Conservation (phyloP, 37 sponge, comb jelly and placozoan genomes). For the Cladorhizidae sp. region DNA sequence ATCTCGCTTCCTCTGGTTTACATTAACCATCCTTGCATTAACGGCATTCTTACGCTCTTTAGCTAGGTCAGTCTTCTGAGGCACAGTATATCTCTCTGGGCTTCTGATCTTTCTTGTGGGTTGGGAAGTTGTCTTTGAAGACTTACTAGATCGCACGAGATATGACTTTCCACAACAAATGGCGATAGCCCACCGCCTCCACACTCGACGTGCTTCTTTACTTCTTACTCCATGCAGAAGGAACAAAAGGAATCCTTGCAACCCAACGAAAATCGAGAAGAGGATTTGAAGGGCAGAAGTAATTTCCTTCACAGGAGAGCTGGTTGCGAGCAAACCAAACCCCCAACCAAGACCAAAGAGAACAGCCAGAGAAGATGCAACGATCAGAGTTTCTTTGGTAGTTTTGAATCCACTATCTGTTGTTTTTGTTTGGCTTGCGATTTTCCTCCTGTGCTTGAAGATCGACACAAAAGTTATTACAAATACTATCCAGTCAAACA, state of each 20-base stretch:
- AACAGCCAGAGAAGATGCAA: slow-evolving; percentile 49
- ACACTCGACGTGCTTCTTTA: slow-evolving; percentile 23
- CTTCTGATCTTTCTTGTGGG: too few species aligned
- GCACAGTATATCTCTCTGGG: too few species aligned
- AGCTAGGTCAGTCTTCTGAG: too few species aligned
- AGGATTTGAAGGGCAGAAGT: slow-evolving; percentile 22
- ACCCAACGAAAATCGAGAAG: slow-evolving; percentile 53
- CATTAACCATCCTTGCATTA: too few species aligned
- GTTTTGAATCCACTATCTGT: too few species aligned
- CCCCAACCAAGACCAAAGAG: slow-evolving; percentile 74
- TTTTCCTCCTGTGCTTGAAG: background rate
- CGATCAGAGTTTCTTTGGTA: slow-evolving; percentile 12
- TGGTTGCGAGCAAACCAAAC: slow-evolving; percentile 56
- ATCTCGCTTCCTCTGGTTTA: too few species aligned
- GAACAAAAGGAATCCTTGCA: slow-evolving; percentile 47
- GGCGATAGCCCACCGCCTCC: slow-evolving; percentile 1
- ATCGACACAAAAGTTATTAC: slow-evolving; percentile 36
- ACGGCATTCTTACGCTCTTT: too few species aligned
- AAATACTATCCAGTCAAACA: slow-evolving; percentile 70
- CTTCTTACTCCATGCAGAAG: slow-evolving; percentile 27
- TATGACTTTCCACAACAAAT: too few species aligned
- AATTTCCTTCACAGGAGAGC: slow-evolving; percentile 10
- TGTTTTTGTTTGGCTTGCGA: background rate
- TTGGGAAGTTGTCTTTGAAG: too few species aligned
- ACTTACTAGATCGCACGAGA: too few species aligned